Conservation (phyloP, 2,113 vertebrate genomes). For the Xyliphius kryptos region DNA sequence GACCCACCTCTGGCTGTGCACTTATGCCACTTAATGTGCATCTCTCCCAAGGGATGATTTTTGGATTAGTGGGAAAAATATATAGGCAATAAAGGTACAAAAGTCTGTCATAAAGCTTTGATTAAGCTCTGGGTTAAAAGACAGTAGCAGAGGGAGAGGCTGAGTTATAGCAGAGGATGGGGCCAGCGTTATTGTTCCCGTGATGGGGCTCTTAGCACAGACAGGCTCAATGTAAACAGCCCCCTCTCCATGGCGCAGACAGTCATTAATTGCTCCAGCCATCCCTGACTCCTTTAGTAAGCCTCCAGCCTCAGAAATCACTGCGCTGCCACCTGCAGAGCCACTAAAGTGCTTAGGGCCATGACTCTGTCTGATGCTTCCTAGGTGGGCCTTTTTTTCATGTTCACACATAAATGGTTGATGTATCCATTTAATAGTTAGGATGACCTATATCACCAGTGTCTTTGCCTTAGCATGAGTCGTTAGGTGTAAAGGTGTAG, state of each 20-base stretch:
- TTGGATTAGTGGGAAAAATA: constrained; percentile 68
- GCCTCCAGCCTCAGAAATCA: constrained; percentile 60
- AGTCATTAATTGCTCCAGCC: constrained; percentile 64
- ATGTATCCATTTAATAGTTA: constrained; percentile 35
- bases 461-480: background rate
- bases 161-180: constrained; percentile 67
- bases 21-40: constrained; percentile 64
- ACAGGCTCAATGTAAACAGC: constrained; percentile 64
- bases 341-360: constrained; percentile 45
- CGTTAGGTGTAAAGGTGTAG: background rate
- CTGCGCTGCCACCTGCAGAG: constrained; percentile 57
- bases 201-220: constrained; percentile 66
- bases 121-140: constrained; percentile 73
- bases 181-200: constrained; percentile 65
- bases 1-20: constrained; percentile 63
- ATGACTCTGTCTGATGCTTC: constrained; percentile 42
- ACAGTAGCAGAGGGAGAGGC: constrained; percentile 57
- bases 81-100: constrained; percentile 76
- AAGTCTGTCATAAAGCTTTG: constrained; percentile 73
- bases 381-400: constrained; percentile 46
- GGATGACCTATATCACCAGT: constrained; percentile 18
- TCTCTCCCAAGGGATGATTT: constrained; percentile 66
- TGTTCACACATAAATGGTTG: constrained; percentile 40
- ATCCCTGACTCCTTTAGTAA: constrained; percentile 32
- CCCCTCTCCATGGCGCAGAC: constrained; percentile 53